phyloP scores from a whole-genome alignment of 2,797 vertebrate species.

The Rhodeus uyekii region DNA sequence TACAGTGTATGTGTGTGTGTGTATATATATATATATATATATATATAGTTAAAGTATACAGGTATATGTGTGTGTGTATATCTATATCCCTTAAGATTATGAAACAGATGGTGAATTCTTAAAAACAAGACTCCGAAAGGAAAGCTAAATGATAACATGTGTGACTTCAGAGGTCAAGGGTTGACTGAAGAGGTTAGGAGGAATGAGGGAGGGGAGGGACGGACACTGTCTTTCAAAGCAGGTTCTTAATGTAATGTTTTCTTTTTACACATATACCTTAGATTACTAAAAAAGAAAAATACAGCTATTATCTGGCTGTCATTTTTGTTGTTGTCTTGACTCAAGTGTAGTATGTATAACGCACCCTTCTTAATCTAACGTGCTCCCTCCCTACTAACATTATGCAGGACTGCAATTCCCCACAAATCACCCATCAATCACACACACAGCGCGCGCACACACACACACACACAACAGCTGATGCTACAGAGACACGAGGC shows the following conservation, averaged over 20 bases:
- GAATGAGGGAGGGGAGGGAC: not conserved
- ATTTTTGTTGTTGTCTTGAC: not conserved
- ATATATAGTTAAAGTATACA: too few species aligned
- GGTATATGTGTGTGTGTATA: too few species aligned
- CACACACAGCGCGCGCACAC: too few species aligned
- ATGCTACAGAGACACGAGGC: not conserved
- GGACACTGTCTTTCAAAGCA: not conserved
- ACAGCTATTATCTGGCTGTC: not conserved
- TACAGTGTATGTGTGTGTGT: not conserved
- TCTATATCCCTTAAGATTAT: not conserved
- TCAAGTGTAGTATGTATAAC: not conserved
- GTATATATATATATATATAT: too few species aligned
- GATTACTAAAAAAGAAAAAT: not conserved
- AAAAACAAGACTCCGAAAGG: not conserved
- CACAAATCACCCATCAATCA: too few species aligned
- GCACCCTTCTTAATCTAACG: not conserved
- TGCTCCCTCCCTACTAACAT: not conserved
- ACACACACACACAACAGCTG: not conserved
- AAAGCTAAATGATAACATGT: slow-evolving; percentile 48
- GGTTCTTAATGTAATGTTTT: not conserved
- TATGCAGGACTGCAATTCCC: not conserved
- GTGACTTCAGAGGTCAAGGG: slow-evolving; percentile 21
- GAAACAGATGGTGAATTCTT: not conserved
- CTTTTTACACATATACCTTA: not conserved
- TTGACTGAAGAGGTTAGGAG: not conserved